A percentile compares a stretch with the other conserved stretches of the same genome.
Evolutionary conservation across 2,888 invertebrate species (phyloP).

Genomic region (Netelia melanura): DNA sequence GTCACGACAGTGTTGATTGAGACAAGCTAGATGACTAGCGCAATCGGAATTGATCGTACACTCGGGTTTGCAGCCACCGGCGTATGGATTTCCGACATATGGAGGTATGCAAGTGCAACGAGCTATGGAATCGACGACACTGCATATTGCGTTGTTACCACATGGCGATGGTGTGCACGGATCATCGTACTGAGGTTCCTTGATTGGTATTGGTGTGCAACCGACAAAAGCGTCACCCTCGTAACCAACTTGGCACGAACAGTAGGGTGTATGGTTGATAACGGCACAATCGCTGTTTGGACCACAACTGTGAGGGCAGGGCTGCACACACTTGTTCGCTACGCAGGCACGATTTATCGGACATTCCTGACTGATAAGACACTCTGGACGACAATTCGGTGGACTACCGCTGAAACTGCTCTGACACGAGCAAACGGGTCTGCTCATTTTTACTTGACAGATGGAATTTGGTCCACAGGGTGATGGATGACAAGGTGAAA

Average conservation of each 20-base stretch:
- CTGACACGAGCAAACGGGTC: conserved; percentile 93
- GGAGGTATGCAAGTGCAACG: conserved; percentile 95
- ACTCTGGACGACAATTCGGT: conserved; percentile 93
- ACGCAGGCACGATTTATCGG: conserved; percentile 92
- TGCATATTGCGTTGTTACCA: conserved; percentile 93
- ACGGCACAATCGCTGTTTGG: conserved; percentile 88
- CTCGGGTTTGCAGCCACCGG: conserved; percentile 92
- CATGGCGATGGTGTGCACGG: conserved; percentile 93
- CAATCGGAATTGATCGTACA: conserved; percentile 94
- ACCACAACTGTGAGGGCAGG: conserved; percentile 92
- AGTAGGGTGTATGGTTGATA: conserved; percentile 92
- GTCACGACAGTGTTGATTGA: conserved; percentile 94
- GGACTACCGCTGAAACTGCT: conserved; percentile 93
- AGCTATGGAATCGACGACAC: conserved; percentile 88
- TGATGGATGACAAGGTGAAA: conserved; percentile 84
- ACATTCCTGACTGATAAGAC: conserved; percentile 93
- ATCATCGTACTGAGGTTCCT: conserved; percentile 83
- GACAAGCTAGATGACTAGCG: conserved; percentile 90
- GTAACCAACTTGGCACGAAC: conserved; percentile 91
- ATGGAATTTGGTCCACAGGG: conserved; percentile 93
- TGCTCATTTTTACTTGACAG: conserved; percentile 91
- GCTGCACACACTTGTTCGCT: conserved; percentile 92
- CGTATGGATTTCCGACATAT: conserved; percentile 94
- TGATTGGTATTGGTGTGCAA: conserved; percentile 87
- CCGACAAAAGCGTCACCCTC: conserved; percentile 95